Base-by-base conservation (phyloP, 2,888 invertebrate genomes). In the Drosophila yooni region DNA sequence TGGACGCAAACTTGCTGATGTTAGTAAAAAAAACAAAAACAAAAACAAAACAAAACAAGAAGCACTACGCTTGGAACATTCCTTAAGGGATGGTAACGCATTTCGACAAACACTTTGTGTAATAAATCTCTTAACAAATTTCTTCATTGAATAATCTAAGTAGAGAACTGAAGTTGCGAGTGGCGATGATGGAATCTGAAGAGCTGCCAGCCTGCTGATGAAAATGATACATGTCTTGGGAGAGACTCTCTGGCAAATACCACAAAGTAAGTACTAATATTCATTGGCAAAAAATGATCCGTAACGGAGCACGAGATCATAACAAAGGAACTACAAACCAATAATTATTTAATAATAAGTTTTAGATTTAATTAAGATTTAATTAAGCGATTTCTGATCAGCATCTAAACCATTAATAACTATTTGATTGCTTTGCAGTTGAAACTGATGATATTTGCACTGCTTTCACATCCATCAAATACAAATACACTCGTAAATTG, bases 1-100 rank as follows among this genome's bases (percentile, higher is more conserved):
- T 93, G 93, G 93, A 93, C 92, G 90, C 93, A 93, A 93, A 92
- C 93, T 92, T 92, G 83, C 92, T 92, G 89, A 92, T 92, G 83
- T 92, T 89, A 75, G 71, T 67, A 81, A 74, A 83, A 88, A 21
- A 6, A 27, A 38, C n/a, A 27, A 13, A 43, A 50, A 31, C 25
- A 53, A 21, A 40, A 46, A 38, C 38, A 38, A 46, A 13, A 13
- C 21, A 46, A 46, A 4, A 15, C 46, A 46, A 21, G 46, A 46
- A 36, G 48, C 13, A 48, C 40, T 8, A 29, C 57, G 11, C 2
- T 43, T 43, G 40, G 57, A 27, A 57, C 31, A 40, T 15, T 31
- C 43, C 40, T 31, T 31, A 21, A 46, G 53, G 68, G 46, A 27
- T 36, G 68, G 43, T 27, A 53, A 64, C 15, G 6, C 29, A 29